Percentiles rank a stretch among this genome's conserved stretches.
phyloP scores from a whole-genome alignment of 2,888 invertebrate genomes.

The Ichneumon xanthorius region DNA sequence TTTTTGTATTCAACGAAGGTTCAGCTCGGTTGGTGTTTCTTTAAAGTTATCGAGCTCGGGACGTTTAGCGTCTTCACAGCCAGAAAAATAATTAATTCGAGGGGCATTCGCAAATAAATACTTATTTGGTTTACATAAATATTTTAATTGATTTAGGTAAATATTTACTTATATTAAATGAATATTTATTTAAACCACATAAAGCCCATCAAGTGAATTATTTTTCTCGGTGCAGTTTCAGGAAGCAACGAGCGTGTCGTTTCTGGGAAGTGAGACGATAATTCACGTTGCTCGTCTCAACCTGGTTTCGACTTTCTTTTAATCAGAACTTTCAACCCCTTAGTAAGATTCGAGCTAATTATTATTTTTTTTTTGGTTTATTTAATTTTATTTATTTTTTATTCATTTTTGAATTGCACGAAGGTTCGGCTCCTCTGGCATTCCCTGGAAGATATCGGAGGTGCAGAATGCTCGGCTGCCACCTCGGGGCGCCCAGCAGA shows the following conservation, averaged over 20 bases:
- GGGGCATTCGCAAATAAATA: too few species aligned
- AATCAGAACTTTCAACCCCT: not conserved
- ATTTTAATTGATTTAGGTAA: too few species aligned
- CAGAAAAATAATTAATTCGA: too few species aligned
- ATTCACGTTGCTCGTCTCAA: conserved; percentile 37
- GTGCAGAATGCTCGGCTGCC: conserved; percentile 45
- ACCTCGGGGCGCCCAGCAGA: conserved; percentile 33
- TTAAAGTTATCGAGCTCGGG: not conserved
- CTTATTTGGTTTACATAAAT: too few species aligned
- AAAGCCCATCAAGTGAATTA: too few species aligned
- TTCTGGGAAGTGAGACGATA: conserved; percentile 51
- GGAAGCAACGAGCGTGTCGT: conserved; percentile 1
- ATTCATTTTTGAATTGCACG: conserved; percentile 26
- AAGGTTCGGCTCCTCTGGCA: conserved; percentile 17
- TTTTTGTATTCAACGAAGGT: conserved; percentile 39
- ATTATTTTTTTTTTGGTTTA: not conserved
- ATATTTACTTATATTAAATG: too few species aligned
- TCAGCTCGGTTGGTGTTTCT: not conserved
- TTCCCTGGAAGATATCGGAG: conserved; percentile 7
- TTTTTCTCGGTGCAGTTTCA: not conserved
- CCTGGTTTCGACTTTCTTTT: conserved; percentile 37
- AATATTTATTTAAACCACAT: too few species aligned
- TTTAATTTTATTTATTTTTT: conserved; percentile 7
- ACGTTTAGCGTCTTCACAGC: conserved; percentile 35
- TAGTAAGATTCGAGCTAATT: not conserved